Evolutionary conservation across 2,113 vertebrate genomes (phyloP), one percentile per base, ranked within the genome.

Genomic region (Labrus mixtus): DNA sequence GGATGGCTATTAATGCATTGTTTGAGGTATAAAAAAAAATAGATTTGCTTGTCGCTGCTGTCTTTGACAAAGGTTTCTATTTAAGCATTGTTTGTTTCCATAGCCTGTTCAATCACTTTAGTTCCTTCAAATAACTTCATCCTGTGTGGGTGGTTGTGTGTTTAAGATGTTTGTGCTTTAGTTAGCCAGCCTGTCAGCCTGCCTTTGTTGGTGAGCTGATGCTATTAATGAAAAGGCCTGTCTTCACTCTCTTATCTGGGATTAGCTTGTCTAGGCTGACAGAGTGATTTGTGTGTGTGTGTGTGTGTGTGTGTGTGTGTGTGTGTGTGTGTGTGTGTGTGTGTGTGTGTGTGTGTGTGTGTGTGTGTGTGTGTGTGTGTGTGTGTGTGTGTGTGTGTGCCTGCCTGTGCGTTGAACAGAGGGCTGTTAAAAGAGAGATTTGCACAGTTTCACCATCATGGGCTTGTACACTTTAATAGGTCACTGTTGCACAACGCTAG

Each of bases 171-270:
- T 33, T 73, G 79, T 81, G 73, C 59, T 69, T 67, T 74, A 57
- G 85, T 76, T 81, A 79, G 72, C 76, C 81, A 5, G 62, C 75
- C 81, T 86, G 86, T 87, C 79, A 83, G 73, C 67, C 39, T 22
- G 87, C 54, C 86, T 85, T 90, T 85, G 83, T 84, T 81, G 67
- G 73, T 17, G 39, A 87, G 64, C 70, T 66, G 83, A 80, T 82
- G 69, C 65, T 71, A 66, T 75, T 87, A 90, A 87, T 84, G 84
- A 87, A 86, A 84, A 84, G 63, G 54, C 45, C 59, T 83, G 84
- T 89, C 81, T 87, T 68, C 68, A 25, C 81, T 78, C 71, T 83
- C 81, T 91, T 89, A 90, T 90, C 90, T 91, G 66, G 74, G 88
- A 90, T 91, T 90, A 85, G 77, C 65, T 81, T 84, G 78, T 86